Conservation (phyloP, 2,113 vertebrate species). For the Erpornis zantholeuca region DNA sequence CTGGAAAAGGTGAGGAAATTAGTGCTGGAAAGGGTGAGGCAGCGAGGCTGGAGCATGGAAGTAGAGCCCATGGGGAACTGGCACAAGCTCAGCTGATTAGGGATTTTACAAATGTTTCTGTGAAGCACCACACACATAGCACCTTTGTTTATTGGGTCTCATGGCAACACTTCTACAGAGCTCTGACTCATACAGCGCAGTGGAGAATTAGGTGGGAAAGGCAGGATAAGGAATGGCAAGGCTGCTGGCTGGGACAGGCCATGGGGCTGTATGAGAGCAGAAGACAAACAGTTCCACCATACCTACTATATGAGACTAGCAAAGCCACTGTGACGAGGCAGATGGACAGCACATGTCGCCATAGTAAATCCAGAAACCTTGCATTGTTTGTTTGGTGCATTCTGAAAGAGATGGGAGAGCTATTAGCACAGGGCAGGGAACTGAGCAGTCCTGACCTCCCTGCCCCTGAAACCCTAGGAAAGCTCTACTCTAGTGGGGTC, state of each 20-base stretch:
- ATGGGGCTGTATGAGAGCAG: neutral
- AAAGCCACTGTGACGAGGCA: conserved; percentile 87
- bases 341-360: conserved; percentile 94
- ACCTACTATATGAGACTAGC: conserved; percentile 98
- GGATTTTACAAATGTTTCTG: neutral
- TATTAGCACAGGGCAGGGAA: conserved; percentile 27
- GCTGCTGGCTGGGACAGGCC: neutral
- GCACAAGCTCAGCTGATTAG: neutral
- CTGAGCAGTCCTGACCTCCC: neutral
- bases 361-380: conserved; percentile 94
- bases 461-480: neutral
- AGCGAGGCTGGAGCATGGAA: neutral
- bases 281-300: conserved; percentile 28
- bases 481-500: neutral
- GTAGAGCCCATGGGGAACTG: neutral
- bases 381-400: conserved; percentile 99
- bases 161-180: neutral
- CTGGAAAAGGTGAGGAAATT: too few species aligned
- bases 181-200: neutral
- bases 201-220: neutral
- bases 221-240: neutral
- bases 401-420: conserved; percentile 71
- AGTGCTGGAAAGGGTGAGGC: neutral
- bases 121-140: neutral
- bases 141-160: neutral